A percentile compares a stretch with the other conserved stretches of the same genome.
phyloP scores from a whole-genome alignment of 2,797 vertebrate species.

The Coregonus sp. region DNA sequence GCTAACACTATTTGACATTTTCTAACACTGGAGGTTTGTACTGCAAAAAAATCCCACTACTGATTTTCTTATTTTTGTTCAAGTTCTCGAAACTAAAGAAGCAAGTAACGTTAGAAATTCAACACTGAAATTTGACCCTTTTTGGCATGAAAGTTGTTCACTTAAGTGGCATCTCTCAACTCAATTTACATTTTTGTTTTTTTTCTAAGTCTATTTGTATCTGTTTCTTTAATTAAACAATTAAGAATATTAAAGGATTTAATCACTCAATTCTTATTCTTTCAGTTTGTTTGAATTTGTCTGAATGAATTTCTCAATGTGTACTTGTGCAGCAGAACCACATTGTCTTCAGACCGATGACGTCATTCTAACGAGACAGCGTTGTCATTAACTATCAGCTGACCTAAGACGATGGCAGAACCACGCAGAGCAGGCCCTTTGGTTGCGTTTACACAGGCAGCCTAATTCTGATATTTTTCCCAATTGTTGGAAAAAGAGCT shows the following conservation, averaged over 20 bases:
- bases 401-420: not conserved
- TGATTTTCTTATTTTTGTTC: constrained; percentile 12
- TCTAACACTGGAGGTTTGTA: constrained; percentile 37
- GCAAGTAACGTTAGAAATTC: constrained; percentile 25
- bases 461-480: too few relatives aligned
- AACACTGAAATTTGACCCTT: constrained; percentile 22
- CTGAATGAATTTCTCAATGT: constrained; percentile 12
- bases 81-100: constrained; percentile 17
- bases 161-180: constrained; percentile 28
- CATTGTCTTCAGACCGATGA: too few relatives aligned
- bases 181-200: constrained; percentile 47
- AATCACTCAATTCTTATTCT: constrained; percentile 56
- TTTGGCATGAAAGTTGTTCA: constrained; percentile 27
- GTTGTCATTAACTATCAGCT: too few relatives aligned
- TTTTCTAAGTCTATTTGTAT: constrained; percentile 69
- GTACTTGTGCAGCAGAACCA: too few relatives aligned
- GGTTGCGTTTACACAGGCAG: too few relatives aligned
- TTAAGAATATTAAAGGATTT: constrained; percentile 72
- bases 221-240: constrained; percentile 64
- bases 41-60: constrained; percentile 22
- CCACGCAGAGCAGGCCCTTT: not conserved
- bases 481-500: too few relatives aligned
- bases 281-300: constrained; percentile 61
- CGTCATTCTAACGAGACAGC: too few relatives aligned
- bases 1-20: constrained; percentile 17